Evolutionary conservation across 2,888 invertebrate genomes (phyloP), one percentile per base, ranked within the genome.

Genomic region (Xanthia togata): DNA sequence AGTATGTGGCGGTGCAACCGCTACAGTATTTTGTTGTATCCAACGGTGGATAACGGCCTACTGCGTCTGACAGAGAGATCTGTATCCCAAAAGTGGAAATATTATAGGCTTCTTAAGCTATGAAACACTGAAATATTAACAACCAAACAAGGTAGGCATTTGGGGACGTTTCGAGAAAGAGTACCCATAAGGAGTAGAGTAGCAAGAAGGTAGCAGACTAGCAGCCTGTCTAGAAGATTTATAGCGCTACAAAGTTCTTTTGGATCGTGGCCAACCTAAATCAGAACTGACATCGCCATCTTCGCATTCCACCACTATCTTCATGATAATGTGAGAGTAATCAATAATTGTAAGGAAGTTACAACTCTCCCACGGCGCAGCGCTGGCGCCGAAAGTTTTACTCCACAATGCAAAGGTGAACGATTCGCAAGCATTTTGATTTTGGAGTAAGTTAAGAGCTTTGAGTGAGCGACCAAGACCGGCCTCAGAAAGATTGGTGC

Each of bases 351-450:
- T 72, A 44, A 63, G 75, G 82, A 79, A 75, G 76, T 55, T n/a
- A 5, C 17, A 47, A 67, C 31, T 85, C 82, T 77, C 82, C 59
- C 83, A 85, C 73, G 73, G 59, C 41, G 35, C 38, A 38, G 44
- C 60, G 53, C 73, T 6, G 78, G n/a, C 85, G 41, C 83, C 77
- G 73, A 82, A 85, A 81, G 85, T 82, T 82, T 50, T 72, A 73
- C 71, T 82, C 85, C 26, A 71, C 70, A 83, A 82, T 72, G 57
- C 64, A 77, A 82, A 85, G 82, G 65, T 82, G 83, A 82, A 73
- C 35, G 86, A 82, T 79, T 86, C 26, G 73, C 82, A 64, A 83
- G 50, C 57, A 44, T 73, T 69, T 63, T 38, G 26, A n/a, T 44
- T 17, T 73, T 70, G 76, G 64, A 5, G 26, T 23, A 1, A 83